Conservation (phyloP, 2,888 invertebrate species). For the Theodoxus fluviatilis region DNA sequence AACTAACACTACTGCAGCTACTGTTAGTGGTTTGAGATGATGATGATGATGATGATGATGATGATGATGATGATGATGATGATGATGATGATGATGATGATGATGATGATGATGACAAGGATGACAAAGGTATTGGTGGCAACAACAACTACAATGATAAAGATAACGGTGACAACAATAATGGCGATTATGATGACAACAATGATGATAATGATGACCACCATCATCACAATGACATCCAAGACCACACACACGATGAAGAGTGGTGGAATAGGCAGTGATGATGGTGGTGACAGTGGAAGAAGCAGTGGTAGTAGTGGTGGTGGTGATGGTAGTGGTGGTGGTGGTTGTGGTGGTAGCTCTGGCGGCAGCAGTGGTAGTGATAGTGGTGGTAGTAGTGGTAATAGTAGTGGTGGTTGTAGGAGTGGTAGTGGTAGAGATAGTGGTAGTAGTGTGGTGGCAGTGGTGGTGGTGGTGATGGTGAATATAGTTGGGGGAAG, state of each 20-base stretch:
- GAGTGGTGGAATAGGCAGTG: background rate
- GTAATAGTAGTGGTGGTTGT: too few species aligned
- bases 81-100: background rate
- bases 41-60: background rate
- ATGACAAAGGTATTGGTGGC: slow-evolving; percentile 9
- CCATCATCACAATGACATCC: background rate
- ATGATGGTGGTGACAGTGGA: too few species aligned
- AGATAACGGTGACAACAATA: background rate
- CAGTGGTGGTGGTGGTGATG: too few species aligned
- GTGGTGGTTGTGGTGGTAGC: too few species aligned
- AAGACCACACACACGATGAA: background rate
- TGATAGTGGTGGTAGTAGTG: too few species aligned
- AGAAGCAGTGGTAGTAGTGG: too few species aligned
- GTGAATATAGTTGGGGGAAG: too few species aligned
- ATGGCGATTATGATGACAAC: background rate
- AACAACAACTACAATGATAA: background rate
- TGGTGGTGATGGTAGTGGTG: too few species aligned
- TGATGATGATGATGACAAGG: background rate
- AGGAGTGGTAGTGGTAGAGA: too few species aligned
- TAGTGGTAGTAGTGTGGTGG: too few species aligned
- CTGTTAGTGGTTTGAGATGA: background rate
- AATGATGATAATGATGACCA: background rate
- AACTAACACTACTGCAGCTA: too few species aligned
- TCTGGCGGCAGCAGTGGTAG: too few species aligned
- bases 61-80: background rate